These are phyloP conservation scores for Actias luna DNA, from an alignment of 2,888 invertebrate species.

Conservation along the genomic window DNA sequence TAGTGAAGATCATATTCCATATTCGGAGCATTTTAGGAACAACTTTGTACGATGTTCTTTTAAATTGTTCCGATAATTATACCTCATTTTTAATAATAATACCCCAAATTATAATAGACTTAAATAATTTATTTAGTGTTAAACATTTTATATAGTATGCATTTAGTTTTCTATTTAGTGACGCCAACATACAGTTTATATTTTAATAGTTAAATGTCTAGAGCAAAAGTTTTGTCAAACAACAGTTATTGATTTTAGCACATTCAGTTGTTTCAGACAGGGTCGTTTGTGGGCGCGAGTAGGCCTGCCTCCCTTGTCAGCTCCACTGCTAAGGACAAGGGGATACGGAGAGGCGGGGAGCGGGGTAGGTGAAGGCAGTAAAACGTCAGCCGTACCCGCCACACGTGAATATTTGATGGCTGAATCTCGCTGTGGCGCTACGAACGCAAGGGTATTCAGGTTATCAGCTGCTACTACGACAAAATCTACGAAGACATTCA, in stretches of 20 bases:
- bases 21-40: too few species aligned
- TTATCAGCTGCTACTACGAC: conserved; percentile 42
- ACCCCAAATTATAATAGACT: too few species aligned
- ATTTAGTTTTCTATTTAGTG: background rate
- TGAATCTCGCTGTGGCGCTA: conserved; percentile 72
- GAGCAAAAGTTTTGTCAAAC: conserved; percentile 65
- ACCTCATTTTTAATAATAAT: too few species aligned
- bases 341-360: conserved; percentile 28
- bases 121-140: too few species aligned
- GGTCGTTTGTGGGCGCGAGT: conserved; percentile 54
- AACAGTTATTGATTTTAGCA: conserved; percentile 78
- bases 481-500: conserved; percentile 43
- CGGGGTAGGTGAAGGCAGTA: conserved; percentile 54
- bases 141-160: too few species aligned
- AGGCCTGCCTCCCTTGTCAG: conserved; percentile 29
- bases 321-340: conserved; percentile 34
- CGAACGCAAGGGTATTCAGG: conserved; percentile 51
- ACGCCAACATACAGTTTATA: background rate
- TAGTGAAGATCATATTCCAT: too few species aligned
- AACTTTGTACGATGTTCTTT: too few species aligned
- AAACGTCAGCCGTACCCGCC: conserved; percentile 72
- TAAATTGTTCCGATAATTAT: too few species aligned
- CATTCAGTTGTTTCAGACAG: conserved; percentile 76
- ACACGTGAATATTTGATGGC: conserved; percentile 79
- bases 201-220: conserved; percentile 24